These are phyloP conservation scores for Muntiacus reevesi DNA, from an alignment of 2,113 vertebrate species.

Conservation along the genomic window DNA sequence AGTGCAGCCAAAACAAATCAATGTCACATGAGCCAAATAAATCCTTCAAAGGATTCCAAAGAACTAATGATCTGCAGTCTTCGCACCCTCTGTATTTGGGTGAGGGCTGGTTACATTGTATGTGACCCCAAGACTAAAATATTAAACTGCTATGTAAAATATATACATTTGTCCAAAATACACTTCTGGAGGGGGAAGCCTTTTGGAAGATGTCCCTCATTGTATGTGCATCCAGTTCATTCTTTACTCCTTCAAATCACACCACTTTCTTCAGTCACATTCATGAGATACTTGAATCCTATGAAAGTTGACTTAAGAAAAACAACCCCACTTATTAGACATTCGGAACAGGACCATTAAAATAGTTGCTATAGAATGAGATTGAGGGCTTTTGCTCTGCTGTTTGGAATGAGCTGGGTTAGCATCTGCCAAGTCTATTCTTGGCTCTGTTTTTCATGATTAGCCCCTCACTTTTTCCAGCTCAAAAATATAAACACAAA, in stretches of 20 bases:
- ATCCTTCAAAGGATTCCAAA: slow-evolving; percentile 59
- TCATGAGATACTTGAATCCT: neutral
- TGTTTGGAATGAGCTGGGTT: neutral
- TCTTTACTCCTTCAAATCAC: neutral
- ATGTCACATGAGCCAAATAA: slow-evolving; percentile 80
- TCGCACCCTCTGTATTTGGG: neutral
- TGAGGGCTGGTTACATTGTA: neutral
- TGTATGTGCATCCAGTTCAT: neutral
- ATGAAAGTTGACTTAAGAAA: neutral
- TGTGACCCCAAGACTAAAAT: neutral
- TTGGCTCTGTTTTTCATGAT: slow-evolving; percentile 31
- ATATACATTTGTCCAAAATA: no score
- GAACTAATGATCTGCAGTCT: slow-evolving; percentile 52
- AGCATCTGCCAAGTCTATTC: slow-evolving; percentile 55
- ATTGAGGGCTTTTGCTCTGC: neutral
- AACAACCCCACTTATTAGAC: neutral
- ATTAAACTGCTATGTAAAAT: neutral
- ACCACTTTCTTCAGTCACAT: neutral
- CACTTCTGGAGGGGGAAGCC: neutral
- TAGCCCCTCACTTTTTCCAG: slow-evolving; percentile 17
- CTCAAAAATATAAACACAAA: slow-evolving; percentile 47
- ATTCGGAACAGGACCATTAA: neutral
- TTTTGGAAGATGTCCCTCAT: neutral
- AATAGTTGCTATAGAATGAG: neutral
- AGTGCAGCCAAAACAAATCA: slow-evolving; percentile 84